Percentiles rank a stretch among this genome's conserved stretches.
Evolutionary conservation across 2,888 invertebrate genomes (phyloP).

Genomic region (Ornithoptera priamus): DNA sequence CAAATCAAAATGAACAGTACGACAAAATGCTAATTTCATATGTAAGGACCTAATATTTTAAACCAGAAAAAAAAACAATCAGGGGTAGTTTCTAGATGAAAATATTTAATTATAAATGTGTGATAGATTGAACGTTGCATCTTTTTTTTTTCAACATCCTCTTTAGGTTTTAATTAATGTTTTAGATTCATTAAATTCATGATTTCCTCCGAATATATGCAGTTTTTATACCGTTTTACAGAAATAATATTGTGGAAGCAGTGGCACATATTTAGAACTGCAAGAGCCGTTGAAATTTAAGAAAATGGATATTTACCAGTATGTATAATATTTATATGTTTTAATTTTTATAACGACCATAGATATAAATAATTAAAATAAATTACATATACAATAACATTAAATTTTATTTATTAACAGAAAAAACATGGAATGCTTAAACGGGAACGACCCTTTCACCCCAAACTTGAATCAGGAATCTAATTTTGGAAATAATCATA

Average conservation of each 20-base stretch:
- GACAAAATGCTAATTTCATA: too few relatives aligned
- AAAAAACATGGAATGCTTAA: constrained; percentile 55
- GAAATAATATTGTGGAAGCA: constrained; percentile 51
- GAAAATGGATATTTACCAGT: constrained; percentile 53
- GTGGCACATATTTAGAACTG: constrained; percentile 35
- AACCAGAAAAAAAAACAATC: too few relatives aligned
- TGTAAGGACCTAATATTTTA: too few relatives aligned
- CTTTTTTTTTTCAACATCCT: too few relatives aligned
- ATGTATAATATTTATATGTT: constrained; percentile 36
- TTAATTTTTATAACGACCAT: not conserved
- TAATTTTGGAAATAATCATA: constrained; percentile 33
- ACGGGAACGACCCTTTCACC: constrained; percentile 60
- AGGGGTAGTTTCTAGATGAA: too few relatives aligned
- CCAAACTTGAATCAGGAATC: constrained; percentile 50
- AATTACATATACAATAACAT: not conserved
- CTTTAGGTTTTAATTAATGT: too few relatives aligned
- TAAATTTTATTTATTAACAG: constrained; percentile 37
- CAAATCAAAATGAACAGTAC: too few relatives aligned
- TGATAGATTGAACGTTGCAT: too few relatives aligned
- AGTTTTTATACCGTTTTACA: constrained; percentile 37
- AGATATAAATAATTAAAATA: not conserved
- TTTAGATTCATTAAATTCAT: too few relatives aligned
- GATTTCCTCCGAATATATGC: not conserved
- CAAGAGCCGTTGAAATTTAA: constrained; percentile 37
- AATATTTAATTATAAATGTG: too few relatives aligned